Evolutionary conservation across 2,797 vertebrate genomes (phyloP).

Genomic region (Ceyx erithaca): DNA sequence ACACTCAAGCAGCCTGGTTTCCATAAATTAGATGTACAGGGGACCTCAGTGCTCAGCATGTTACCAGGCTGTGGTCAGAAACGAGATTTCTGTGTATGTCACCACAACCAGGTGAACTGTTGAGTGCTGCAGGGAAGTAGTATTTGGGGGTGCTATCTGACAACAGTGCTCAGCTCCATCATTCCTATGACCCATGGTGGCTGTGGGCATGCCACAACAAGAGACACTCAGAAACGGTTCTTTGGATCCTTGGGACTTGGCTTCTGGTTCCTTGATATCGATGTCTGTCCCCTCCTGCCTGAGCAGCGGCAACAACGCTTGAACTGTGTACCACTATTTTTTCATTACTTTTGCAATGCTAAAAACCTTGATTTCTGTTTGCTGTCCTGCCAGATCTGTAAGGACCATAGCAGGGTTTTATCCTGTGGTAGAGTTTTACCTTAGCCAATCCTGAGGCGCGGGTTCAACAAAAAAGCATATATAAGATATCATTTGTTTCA

Average conservation of each 20-base stretch:
- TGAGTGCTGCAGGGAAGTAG: neutral
- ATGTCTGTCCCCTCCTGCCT: neutral
- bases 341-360: neutral
- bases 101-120: neutral
- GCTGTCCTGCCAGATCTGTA: neutral
- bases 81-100: neutral
- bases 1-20: neutral
- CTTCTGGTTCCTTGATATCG: neutral
- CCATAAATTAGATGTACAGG: neutral
- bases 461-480: neutral
- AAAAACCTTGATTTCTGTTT: neutral
- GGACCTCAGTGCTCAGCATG: neutral
- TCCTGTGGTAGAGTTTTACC: neutral
- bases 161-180: fast-evolving
- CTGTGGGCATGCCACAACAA: neutral
- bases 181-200: neutral
- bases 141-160: neutral
- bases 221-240: neutral
- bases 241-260: neutral
- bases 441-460: neutral
- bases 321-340: neutral
- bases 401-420: fast-evolving
- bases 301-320: neutral
- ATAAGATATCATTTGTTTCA: neutral
- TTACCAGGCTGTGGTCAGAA: neutral